Evolutionary conservation across 92 coral and sea anemone species (phyloP).

Genomic region (Umimayanthus kanabou): DNA sequence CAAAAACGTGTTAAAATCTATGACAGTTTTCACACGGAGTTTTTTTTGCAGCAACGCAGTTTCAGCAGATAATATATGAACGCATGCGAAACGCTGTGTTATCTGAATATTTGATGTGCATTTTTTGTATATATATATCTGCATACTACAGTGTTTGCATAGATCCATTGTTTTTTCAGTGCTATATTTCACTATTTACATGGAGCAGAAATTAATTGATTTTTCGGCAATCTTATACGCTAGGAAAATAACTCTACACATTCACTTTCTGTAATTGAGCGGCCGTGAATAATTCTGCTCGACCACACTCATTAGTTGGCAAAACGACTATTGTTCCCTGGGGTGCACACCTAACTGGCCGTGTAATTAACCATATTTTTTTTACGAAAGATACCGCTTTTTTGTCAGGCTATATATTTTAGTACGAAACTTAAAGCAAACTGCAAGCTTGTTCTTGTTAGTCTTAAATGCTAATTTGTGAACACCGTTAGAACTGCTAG

Average conservation of each 20-base stretch:
- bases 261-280: slow-evolving; percentile 17
- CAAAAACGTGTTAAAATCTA: neutral
- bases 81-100: neutral
- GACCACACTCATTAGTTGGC: neutral
- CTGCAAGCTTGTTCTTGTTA: neutral
- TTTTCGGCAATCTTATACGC: slow-evolving; percentile 6
- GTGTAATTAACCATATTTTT: neutral
- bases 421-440: neutral
- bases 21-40: neutral
- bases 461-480: neutral
- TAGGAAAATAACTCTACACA: slow-evolving; percentile 12
- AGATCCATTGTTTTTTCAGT: neutral
- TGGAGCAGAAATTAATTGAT: slow-evolving; percentile 7
- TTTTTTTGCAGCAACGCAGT: neutral
- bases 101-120: slow-evolving; percentile 17
- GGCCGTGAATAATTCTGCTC: neutral
- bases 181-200: neutral
- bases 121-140: neutral
- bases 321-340: slow-evolving; percentile 5
- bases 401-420: neutral
- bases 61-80: neutral
- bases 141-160: slow-evolving; percentile 4
- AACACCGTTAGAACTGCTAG: neutral
- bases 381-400: neutral
- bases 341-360: neutral